Percentiles rank a stretch among this genome's conserved stretches.
Conservation (phyloP, 2,888 invertebrate genomes). For the Sialis fuliginosa region DNA sequence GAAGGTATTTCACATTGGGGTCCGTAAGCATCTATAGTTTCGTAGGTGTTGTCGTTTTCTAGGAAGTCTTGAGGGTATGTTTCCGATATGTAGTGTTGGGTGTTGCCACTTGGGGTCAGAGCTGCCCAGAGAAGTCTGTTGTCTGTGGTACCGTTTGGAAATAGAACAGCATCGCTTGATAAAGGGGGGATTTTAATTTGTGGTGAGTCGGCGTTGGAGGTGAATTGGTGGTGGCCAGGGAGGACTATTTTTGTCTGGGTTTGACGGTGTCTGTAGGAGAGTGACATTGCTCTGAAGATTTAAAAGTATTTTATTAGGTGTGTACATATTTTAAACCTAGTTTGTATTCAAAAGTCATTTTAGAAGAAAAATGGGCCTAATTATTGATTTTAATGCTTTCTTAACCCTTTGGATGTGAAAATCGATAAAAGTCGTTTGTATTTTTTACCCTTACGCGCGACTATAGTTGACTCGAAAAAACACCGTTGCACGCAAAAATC, state of each 20-base stretch:
- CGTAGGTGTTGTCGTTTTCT: slow-evolving; percentile 48
- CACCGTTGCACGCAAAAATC: no score
- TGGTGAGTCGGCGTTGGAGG: no score
- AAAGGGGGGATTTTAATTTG: slow-evolving; percentile 23
- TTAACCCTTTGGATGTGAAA: no score
- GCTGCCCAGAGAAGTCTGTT: slow-evolving; percentile 68
- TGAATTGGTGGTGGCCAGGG: no score
- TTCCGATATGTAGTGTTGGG: slow-evolving; percentile 57
- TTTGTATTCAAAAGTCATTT: no score
- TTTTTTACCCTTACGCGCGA: no score
- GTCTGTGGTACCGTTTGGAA: slow-evolving; percentile 30
- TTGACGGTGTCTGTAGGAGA: slow-evolving; percentile 18
- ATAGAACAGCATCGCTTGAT: slow-evolving; percentile 22
- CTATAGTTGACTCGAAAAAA: no score
- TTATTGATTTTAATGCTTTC: no score
- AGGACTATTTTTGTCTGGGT: no score
- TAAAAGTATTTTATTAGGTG: slow-evolving; percentile 3
- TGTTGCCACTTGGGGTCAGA: slow-evolving; percentile 59
- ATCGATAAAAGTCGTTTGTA: no score
- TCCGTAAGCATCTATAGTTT: slow-evolving; percentile 44
- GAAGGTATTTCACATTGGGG: slow-evolving; percentile 15
- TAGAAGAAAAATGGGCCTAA: no score
- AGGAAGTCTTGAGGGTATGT: slow-evolving; percentile 37
- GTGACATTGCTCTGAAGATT: slow-evolving; percentile 11
- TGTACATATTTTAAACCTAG: no score